Base-by-base conservation (phyloP, 1,140 invertebrate species). In the Sarcophaga bullata region DNA sequence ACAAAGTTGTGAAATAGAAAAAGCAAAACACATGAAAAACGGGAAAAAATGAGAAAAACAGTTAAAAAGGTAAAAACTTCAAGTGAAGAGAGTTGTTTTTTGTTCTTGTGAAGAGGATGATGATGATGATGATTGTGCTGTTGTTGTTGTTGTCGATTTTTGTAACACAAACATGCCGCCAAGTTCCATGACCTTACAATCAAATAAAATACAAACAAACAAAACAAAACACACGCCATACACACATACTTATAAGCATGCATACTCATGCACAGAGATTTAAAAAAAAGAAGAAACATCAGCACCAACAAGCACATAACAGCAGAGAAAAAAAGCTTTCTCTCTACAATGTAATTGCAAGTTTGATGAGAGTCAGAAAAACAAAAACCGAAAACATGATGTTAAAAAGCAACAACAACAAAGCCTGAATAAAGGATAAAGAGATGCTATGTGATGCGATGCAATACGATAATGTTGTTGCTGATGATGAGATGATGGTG, bases 161-260 rank as follows among this genome's bases (percentile, higher is more conserved):
- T 75, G 73, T 75, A 76, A 76, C 47, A 78, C 75, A 78, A 78
- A 78, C 75, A 78, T 78, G 75, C 75, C 75, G 75, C 75, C 75
- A 78, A 78, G 75, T 78, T 78, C 75, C 17, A 78, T 78, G 75
- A 78, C 75, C 75, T 78, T 78, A 78, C 48, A 78, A 78, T 78
- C 75, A 78, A 78, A 78, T 49, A 48, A 49, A 78, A 78, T 48
- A 78, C 75, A 78, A 78, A 78, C 75, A 78, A 78, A 78, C 49
- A 78, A 48, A 19, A 76, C 47, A 17, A 37, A 37, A 37, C 25
- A 37, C 25, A 37, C 1, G 25, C 25, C 25, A 37, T 37, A 4
- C 25, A 37, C 25, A 37, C 25, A 37, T 4, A 37, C 25, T 37
- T 4, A 37, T 37, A 37, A 37, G 25, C 25, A 37, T 37, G 25